A percentile compares a stretch with the other conserved stretches of the same genome.
Evolutionary conservation across 1,140 invertebrate species (phyloP).

Genomic region (Drosophila parvula): DNA sequence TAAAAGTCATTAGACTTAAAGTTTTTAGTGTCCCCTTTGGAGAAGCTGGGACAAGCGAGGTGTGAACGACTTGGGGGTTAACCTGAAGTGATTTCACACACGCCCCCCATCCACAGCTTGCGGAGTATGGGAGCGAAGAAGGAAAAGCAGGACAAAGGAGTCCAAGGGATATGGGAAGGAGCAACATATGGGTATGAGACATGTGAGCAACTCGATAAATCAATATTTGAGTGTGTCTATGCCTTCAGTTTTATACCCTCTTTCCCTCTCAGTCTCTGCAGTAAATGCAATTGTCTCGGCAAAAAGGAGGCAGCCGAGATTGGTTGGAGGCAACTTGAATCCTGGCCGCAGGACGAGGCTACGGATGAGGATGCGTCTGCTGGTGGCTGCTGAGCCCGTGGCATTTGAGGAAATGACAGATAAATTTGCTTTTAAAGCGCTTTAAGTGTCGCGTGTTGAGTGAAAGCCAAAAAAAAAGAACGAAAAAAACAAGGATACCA

Average conservation of each 20-base stretch:
- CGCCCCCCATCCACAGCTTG: background rate
- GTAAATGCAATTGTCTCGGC: slow-evolving; percentile 68
- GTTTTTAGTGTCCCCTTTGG: slow-evolving; percentile 40
- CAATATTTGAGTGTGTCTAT: slow-evolving; percentile 65
- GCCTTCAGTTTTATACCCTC: background rate
- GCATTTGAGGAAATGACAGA: slow-evolving; percentile 70
- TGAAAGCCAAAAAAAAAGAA: slow-evolving; percentile 26
- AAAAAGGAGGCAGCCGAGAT: slow-evolving; percentile 18
- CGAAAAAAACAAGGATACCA: slow-evolving; percentile 6
- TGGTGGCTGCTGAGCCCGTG: slow-evolving; percentile 25
- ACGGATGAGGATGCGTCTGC: slow-evolving; percentile 15
- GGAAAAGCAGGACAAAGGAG: slow-evolving; percentile 7
- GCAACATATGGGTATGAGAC: slow-evolving; percentile 26
- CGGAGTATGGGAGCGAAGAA: slow-evolving; percentile 10
- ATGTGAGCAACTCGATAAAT: slow-evolving; percentile 77
- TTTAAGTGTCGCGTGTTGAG: slow-evolving; percentile 47
- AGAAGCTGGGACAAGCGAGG: slow-evolving; percentile 19
- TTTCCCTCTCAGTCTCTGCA: slow-evolving; percentile 5
- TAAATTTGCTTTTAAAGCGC: slow-evolving; percentile 71
- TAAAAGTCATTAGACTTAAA: slow-evolving; percentile 75
- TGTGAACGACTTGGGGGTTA: slow-evolving; percentile 59
- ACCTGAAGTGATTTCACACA: slow-evolving; percentile 48
- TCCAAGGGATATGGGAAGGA: slow-evolving; percentile 1
- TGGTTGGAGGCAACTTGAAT: slow-evolving; percentile 27
- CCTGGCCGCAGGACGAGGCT: slow-evolving; percentile 11